phyloP scores from a whole-genome alignment of 2,888 invertebrate genomes.

The Anthrax anthrax region DNA sequence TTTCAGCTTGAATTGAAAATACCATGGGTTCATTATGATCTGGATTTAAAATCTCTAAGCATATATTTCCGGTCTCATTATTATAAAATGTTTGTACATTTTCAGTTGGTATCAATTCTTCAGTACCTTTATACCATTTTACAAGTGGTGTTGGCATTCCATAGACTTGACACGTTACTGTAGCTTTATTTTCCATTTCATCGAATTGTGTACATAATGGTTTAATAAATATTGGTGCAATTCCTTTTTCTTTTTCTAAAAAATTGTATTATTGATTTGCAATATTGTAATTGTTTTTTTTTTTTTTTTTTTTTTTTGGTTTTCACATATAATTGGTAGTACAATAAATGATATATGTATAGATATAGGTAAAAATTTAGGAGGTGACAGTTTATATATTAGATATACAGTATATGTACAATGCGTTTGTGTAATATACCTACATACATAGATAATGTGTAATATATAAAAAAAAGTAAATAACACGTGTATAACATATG shows the following conservation, averaged over 20 bases:
- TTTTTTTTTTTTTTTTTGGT: too few relatives aligned
- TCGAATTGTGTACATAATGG: conserved; percentile 51
- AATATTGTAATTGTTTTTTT: too few relatives aligned
- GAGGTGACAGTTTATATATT: too few relatives aligned
- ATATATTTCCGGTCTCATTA: conserved; percentile 47
- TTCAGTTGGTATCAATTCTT: conserved; percentile 44
- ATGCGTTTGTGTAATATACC: too few relatives aligned
- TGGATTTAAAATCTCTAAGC: conserved; percentile 48
- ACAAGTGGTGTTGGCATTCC: conserved; percentile 57
- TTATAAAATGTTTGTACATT: conserved; percentile 43
- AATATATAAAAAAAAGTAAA: too few relatives aligned
- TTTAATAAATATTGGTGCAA: conserved; percentile 49
- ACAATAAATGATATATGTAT: too few relatives aligned
- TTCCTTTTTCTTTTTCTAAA: conserved; percentile 54
- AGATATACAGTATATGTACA: too few relatives aligned
- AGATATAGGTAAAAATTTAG: too few relatives aligned
- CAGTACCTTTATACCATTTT: conserved; percentile 51
- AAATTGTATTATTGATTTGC: not conserved
- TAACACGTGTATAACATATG: too few relatives aligned
- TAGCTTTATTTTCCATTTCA: conserved; percentile 45
- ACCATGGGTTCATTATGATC: conserved; percentile 50
- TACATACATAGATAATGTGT: too few relatives aligned
- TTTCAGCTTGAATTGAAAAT: conserved; percentile 55
- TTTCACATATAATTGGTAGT: too few relatives aligned
- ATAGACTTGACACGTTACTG: conserved; percentile 50